Base-by-base conservation (phyloP, 2,113 vertebrate genomes). In the Kryptolebias marmoratus region DNA sequence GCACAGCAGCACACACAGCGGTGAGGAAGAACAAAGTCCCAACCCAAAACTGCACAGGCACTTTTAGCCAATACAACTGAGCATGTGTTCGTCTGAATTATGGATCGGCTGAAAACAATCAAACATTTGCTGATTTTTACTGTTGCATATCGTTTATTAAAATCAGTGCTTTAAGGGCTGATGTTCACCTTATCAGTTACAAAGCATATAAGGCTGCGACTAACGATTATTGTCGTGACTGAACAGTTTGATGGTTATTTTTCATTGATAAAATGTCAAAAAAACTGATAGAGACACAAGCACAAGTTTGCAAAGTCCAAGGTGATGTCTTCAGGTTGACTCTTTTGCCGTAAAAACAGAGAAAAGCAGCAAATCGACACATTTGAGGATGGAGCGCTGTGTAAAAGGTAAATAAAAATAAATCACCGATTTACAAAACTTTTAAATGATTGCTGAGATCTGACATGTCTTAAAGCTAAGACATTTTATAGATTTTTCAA, bases 1-100 rank as follows among this genome's bases (percentile, higher is more conserved):
- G 77, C 72, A 77, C 80, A 32, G 54, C 54, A 56, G 70, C 55
- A 81, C 71, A 69, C 30, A 73, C 64, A 68, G 82, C 63, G 80
- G 71, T 55, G 75, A 69, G 70, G 50, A 42, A 49, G 56, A 71
- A 75, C 18, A 67, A 55, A 56, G 18, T 61, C 54, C 58, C 59
- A 64, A 56, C 28, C 27, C 55, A 59, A 59, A 86, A 69, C 56
- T 52, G 64, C 18, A 58, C 49, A 53, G 10, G 27, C 10, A 53
- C 39, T 53, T 11, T 53, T 53, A 11, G 9, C 18, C 6, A 53
- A 11, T 53, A 27, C 6, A 42, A 27, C n/a, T 18, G n/a, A 53
- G 22, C 50, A 3, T 53, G 7, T 27, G 50, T n/a, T 71, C 53
- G 61, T 64, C 68, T 67, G 32, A 28, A 61, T 60, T 32, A 61